Conservation (phyloP, 2,113 vertebrate species). For the Sceloporus tristichus region DNA sequence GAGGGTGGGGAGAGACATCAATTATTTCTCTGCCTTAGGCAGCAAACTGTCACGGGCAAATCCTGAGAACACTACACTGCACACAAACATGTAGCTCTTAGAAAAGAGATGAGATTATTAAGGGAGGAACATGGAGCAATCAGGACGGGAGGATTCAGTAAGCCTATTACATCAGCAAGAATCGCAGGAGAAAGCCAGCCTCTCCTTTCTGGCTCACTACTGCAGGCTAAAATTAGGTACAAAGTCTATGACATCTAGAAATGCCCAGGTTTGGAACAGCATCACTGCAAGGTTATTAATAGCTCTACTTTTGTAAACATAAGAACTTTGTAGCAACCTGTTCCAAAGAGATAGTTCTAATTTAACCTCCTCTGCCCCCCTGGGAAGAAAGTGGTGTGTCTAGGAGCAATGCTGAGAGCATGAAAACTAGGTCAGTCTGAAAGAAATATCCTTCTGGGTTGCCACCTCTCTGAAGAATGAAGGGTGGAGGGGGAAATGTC, state of each 20-base stretch:
- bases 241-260: conserved; percentile 23
- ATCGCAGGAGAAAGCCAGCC: conserved; percentile 34
- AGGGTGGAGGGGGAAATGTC: not conserved
- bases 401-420: not conserved
- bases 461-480: not conserved
- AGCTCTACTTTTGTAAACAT: not conserved
- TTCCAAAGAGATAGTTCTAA: conserved; percentile 12
- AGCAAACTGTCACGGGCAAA: too few species aligned
- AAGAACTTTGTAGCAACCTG: conserved; percentile 8
- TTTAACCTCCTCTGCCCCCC: not conserved
- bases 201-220: not conserved
- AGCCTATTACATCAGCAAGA: conserved; percentile 33
- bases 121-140: too few species aligned
- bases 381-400: not conserved
- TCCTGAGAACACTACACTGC: not conserved
- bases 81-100: not conserved
- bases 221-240: conserved; percentile 45
- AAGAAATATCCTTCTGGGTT: not conserved
- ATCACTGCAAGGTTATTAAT: not conserved
- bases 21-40: not conserved
- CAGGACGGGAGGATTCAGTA: conserved; percentile 16
- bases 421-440: rapidly evolving
- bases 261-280: rapidly evolving
- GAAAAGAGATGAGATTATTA: not conserved
- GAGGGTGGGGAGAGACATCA: not conserved